A percentile compares a stretch with the other conserved stretches of the same genome.
Evolutionary conservation across 2,797 vertebrate species (phyloP).

Genomic region (Dipus sagitta): DNA sequence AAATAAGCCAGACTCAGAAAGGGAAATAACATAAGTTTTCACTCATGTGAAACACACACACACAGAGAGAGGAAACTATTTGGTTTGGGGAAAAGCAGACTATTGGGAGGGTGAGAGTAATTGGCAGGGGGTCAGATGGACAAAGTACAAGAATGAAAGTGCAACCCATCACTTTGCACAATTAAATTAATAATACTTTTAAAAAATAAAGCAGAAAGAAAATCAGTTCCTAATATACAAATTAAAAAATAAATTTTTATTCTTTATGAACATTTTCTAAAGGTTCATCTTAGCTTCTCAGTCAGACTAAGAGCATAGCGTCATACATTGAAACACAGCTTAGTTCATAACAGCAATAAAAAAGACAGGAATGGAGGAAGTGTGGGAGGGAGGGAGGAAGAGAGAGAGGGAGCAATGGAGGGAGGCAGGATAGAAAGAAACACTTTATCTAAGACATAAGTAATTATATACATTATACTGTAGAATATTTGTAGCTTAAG

Average conservation of each 20-base stretch:
- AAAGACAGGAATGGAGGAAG: not conserved
- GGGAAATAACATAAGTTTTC: not conserved
- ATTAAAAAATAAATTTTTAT: not conserved
- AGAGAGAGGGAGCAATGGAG: not conserved
- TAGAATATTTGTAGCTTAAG: not conserved
- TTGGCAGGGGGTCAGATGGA: not conserved
- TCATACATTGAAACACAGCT: slow-evolving; percentile 2
- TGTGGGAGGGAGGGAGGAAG: not conserved
- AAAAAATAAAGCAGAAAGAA: not conserved
- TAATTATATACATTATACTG: not conserved
- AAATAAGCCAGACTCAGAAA: not conserved
- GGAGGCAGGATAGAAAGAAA: not conserved
- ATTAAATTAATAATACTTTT: not conserved
- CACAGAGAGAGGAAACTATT: too few relatives aligned
- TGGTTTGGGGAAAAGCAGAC: too few relatives aligned
- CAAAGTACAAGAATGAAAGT: not conserved
- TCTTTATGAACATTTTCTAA: not conserved
- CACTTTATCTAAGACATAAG: not conserved
- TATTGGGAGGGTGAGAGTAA: not conserved
- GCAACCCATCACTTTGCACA: not conserved
- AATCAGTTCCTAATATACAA: not conserved
- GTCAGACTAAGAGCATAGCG: not conserved
- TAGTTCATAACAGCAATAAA: not conserved
- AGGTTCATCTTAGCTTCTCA: not conserved
- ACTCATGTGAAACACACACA: not conserved